Base-by-base conservation (phyloP, 23 tunicate genomes). In the Phallusia fumigata region DNA sequence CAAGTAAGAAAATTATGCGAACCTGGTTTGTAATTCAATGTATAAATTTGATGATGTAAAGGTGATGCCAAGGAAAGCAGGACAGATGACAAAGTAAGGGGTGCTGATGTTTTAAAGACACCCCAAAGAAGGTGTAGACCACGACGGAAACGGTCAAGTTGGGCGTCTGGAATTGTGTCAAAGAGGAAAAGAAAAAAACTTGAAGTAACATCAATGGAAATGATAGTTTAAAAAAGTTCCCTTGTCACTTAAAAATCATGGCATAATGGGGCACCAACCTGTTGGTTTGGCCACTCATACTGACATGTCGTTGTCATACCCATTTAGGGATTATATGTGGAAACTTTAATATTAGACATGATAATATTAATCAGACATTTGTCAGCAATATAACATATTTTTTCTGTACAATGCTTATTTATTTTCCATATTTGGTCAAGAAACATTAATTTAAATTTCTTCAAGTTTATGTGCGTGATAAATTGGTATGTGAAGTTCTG, bases 101-200 rank as follows among this genome's bases (percentile, higher is more conserved):
- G 28, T 58, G 8, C 69, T 58, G 16, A 58, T 58, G 28, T 24
- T 24, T 2, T 24, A 13, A 58, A 24, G 16, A 58, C 26, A 58
- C 26, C 69, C 3, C 26, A 3, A 2, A 58, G 28, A 58, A 8
- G 47, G 74, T 26, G 2, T 15, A 82, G 22, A 72, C 52, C 77
- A 32, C 35, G 69, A 32, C 52, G 85, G 5, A 82, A 82, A 65
- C 30, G 77, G 32, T 82, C 85, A 65, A 22, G 50, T 35, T 82
- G 85, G 85, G 53, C 85, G 0, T 52, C 75, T 31, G 85, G 85
- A 5, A 35, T 82, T 69, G 53, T 82, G 32, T 32, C 31, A 0
- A 72, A 30, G 13, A 35, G 52, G 11, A 82, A 65, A 40, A 78
- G 64, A 18, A 78, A 30, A 74, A 33, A 19, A 26, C 74, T 40